Base-by-base conservation (phyloP, 1,140 invertebrate genomes). In the Drosophila asahinai region DNA sequence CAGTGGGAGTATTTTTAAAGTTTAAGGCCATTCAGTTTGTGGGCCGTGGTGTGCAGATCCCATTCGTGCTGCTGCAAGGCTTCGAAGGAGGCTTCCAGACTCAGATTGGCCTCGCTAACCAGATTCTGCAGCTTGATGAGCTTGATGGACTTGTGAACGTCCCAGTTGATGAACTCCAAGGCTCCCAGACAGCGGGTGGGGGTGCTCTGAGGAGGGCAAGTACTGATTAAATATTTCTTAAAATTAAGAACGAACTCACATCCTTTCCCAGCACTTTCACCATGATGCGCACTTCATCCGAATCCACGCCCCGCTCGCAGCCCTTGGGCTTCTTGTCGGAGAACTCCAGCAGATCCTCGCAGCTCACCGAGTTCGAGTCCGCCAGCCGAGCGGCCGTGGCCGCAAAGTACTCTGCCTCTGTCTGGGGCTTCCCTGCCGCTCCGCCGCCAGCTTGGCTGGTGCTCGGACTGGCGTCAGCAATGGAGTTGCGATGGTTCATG, bases 251-350 rank as follows among this genome's bases (percentile, higher is more conserved):
- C 9, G 5, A 15, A 59, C 94, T 94, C 92, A 97, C 97, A 93
- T 97, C 95, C 80, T 97, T 95, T 61, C 97, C 97, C 47, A 98
- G 94, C 15, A 98, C 97, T 94, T 98, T 98, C 59, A 95, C 95
- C 97, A 98, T 98, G 25, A 98, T 97, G 77, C 97, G 94, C 48
- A 99, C 97, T 95, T 98, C 97, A 92, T 98, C 97, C 1, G 97
- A 97, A 79, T 97, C 96, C 2, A 96, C 95, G 3, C 97, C 97
- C 54, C 96, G 95, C n/a, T 96, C 95, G n/a, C 96, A 95, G 0
- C 97, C 96, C 78, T 96, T 96, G 0, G 97, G 97, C 62, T 96
- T 96, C 81, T 97, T 96, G 86, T 97, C 96, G 7, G 97, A 97
- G 93, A 98, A 98, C 86, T 98, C 97, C 30, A 98, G 93, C 45